Percentiles rank a stretch among this genome's conserved stretches.
Conservation (phyloP, 2,113 vertebrate genomes). For the Takifugu flavidus region DNA sequence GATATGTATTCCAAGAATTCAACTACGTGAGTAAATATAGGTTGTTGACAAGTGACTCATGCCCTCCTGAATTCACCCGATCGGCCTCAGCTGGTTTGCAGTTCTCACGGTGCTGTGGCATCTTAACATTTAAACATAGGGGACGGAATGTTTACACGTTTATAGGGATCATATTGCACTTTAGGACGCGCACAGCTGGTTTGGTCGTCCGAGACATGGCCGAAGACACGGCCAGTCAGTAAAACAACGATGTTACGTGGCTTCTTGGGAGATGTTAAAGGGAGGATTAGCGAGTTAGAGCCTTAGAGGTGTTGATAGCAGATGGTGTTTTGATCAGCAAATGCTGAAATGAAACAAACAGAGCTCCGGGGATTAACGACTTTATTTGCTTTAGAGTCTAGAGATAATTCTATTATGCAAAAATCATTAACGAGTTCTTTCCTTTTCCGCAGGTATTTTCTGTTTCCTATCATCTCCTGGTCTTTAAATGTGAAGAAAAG, state of each 20-base stretch:
- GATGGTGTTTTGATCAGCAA: too few species aligned
- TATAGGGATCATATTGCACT: neutral
- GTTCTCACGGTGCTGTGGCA: neutral
- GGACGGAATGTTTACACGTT: neutral
- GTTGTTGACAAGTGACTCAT: neutral
- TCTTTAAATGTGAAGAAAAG: constrained; percentile 71
- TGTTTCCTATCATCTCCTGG: constrained; percentile 44
- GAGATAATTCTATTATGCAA: neutral
- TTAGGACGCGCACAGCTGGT: neutral
- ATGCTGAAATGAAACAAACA: too few species aligned
- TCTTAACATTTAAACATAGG: constrained; percentile 5
- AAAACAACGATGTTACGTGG: neutral
- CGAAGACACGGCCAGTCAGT: neutral
- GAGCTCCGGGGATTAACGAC: too few species aligned
- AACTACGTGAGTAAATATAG: neutral
- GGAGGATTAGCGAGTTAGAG: neutral
- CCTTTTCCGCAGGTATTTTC: neutral
- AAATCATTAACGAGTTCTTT: neutral
- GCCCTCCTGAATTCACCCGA: constrained; percentile 1
- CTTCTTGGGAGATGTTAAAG: neutral
- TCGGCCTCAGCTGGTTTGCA: constrained; percentile 12
- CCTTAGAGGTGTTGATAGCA: neutral
- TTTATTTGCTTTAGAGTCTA: neutral
- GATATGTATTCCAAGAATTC: neutral
- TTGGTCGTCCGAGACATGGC: neutral